Evolutionary conservation across 2,113 vertebrate species (phyloP).

Genomic region (Calidris pugnax): DNA sequence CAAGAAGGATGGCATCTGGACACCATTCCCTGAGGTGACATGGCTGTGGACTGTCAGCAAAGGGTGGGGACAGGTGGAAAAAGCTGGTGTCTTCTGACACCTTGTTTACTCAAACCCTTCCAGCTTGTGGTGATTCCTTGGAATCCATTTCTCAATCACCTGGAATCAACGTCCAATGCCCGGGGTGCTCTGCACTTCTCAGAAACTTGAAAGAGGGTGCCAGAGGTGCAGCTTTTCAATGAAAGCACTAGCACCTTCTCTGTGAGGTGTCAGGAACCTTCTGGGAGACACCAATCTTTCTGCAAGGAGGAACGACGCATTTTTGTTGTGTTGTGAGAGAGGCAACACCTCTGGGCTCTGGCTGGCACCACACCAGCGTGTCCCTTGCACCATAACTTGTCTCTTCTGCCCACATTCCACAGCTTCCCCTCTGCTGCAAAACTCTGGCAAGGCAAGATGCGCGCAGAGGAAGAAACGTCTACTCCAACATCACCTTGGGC

Average conservation of each 20-base stretch:
- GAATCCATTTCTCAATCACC: neutral
- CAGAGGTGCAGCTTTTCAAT: neutral
- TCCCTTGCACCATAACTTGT: neutral
- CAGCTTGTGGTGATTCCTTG: neutral
- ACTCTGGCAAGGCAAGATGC: neutral
- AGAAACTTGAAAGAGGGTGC: neutral
- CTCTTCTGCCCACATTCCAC: neutral
- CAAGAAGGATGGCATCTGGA: neutral
- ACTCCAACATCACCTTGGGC: neutral
- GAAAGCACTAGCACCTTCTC: neutral
- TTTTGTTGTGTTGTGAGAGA: neutral
- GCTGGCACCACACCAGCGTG: neutral
- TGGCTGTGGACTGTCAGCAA: neutral
- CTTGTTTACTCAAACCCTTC: neutral
- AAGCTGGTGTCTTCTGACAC: neutral
- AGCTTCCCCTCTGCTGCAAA: neutral
- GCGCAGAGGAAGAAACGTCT: neutral
- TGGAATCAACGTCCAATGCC: neutral
- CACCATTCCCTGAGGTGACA: neutral
- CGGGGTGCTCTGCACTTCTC: neutral
- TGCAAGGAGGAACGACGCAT: fast-evolving
- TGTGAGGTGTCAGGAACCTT: neutral
- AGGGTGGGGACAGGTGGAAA: neutral
- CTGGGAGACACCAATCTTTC: neutral
- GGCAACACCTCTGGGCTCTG: neutral